These are phyloP conservation scores for Limenitis camilla DNA, from an alignment of 2,888 invertebrate genomes.

Conservation along the genomic window DNA sequence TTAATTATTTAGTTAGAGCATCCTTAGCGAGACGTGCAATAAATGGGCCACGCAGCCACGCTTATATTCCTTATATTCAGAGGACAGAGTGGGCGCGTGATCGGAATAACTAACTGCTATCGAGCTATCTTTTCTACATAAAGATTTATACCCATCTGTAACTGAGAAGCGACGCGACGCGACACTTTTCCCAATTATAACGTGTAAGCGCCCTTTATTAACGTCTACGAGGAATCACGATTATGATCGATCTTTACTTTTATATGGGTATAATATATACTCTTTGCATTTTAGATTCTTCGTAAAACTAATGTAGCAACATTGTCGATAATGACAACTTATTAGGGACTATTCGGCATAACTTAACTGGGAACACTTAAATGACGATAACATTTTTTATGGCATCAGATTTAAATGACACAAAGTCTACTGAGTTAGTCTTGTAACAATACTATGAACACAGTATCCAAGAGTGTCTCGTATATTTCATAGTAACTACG, in stretches of 20 bases:
- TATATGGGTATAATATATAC: too few species aligned
- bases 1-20: slow-evolving; percentile 67
- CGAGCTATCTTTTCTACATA: slow-evolving; percentile 61
- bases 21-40: slow-evolving; percentile 60
- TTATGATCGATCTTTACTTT: not conserved
- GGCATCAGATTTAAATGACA: slow-evolving; percentile 14
- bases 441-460: not conserved
- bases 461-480: too few species aligned
- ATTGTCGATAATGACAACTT: too few species aligned
- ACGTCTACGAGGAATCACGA: slow-evolving; percentile 64
- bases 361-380: too few species aligned
- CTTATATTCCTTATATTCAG: slow-evolving; percentile 68
- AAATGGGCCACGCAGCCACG: slow-evolving; percentile 55
- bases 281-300: too few species aligned
- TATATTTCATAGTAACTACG: too few species aligned
- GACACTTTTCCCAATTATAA: slow-evolving; percentile 69
- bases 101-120: slow-evolving; percentile 52
- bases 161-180: slow-evolving; percentile 70
- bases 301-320: too few species aligned
- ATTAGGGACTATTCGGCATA: too few species aligned
- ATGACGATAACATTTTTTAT: too few species aligned
- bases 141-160: slow-evolving; percentile 73
- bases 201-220: slow-evolving; percentile 69
- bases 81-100: slow-evolving; percentile 66
- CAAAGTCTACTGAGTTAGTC: not conserved